Evolutionary conservation across 1,140 invertebrate genomes (phyloP), one percentile per base, ranked within the genome.

Genomic region (Drosophila athabasca): DNA sequence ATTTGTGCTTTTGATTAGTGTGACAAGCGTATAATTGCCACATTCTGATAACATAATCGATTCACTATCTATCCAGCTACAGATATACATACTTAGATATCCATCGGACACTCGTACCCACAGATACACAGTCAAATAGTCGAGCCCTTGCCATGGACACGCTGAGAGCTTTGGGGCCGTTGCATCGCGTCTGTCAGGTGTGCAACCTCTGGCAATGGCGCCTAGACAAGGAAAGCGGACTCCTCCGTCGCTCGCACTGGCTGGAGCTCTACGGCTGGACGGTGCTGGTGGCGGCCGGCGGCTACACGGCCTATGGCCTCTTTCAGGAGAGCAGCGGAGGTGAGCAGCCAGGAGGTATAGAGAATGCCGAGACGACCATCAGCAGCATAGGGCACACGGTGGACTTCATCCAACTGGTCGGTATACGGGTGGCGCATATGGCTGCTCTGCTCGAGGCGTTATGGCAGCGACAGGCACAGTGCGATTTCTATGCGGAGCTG

Each of bases 391-490:
- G 90, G 0, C 61, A 88, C 46, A 91, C 81, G 0, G 81, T 91
- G 9, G 90, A 91, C 62, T 89, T 62, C 15, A 90, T 91, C 44
- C 90, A 91, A 62, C 35, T 91, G 68, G 66, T 90, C 26, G 88
- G 90, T 50, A 84, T 91, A 43, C 87, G 90, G 3, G 65, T 91
- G 26, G 73, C 90, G 0, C 90, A 91, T 29, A 52, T 68, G 19
- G 67, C 68, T 1, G 76, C 74, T 0, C 54, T 91, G 24, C 41
- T 84, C 3, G 90, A 91, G 54, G 55, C 88, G 0, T 45, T 91
- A 2, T 62, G 74, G 51, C 88, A 79, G 22, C 62, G 76, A 1
- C 57, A 66, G 0, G 55, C 50, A 0, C 76, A 87, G 41, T 45
- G 52, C 2, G 24, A 55, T 1, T 85, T 91, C n/a, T 71, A 57